Base-by-base conservation (phyloP, 1,140 invertebrate species). In the Lepidurus couesii region DNA sequence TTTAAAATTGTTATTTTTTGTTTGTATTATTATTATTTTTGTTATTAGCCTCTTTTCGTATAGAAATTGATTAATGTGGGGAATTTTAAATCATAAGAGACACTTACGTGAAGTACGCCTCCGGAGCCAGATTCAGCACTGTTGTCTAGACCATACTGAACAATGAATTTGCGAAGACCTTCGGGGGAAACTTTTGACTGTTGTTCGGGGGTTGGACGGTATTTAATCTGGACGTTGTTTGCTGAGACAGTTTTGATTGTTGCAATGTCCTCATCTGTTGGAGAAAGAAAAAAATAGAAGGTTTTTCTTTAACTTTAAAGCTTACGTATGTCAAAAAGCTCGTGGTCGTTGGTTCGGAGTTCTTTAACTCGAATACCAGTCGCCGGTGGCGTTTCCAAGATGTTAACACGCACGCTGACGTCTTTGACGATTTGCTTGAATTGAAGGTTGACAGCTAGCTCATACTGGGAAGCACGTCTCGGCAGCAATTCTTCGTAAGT, bases 401-500 rank as follows among this genome's bases (percentile, higher is more conserved):
- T 77, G 21, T 65, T 77, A 74, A 79, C 74, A 44, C n/a, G 42
- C 11, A 76, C n/a, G 43, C 74, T 79, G 42, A 53, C 44, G 8
- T 80, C 34, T 16, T 42, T 42, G 21, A 74, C 42, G 42, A 85
- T 84, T 83, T 85, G 84, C 47, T 88, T 88, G 0, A 90, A 89
- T 82, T 88, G 87, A 65, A 91, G 83, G 81, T 90, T 90, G 13
- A 90, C 85, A n/a, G 87, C 86, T 77, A 90, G 86, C 81, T 89
- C 88, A 84, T 91, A 91, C 10, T 86, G 84, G 4, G 88, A 88
- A 75, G 88, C 85, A 45, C 87, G 84, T 7, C 89, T 84, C 3
- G 84, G 82, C 11, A 91, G 83, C 8, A 91, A 81, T 84, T 91
- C 89, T 83, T 91, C 90, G 81, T 91, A 91, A 0, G 88, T 90